Conservation (phyloP, 2,113 vertebrate species). For the Herpetotheres cachinnans region DNA sequence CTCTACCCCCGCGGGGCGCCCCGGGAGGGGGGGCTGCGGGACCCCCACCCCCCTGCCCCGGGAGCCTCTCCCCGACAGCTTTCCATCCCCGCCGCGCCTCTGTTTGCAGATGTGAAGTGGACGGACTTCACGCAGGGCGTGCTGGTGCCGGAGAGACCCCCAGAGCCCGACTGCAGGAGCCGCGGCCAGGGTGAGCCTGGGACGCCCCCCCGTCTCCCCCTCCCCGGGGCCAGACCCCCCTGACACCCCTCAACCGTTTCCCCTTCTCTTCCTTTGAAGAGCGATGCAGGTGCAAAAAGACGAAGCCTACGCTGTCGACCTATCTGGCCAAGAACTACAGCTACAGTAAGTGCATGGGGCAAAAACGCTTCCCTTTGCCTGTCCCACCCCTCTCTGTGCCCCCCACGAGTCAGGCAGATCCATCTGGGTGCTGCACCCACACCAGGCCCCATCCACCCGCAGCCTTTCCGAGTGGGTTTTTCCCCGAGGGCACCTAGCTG, state of each 20-base stretch:
- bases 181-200: slow-evolving; percentile 71
- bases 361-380: not conserved
- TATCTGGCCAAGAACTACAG: slow-evolving; percentile 84
- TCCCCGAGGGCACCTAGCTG: fast-evolving
- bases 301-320: slow-evolving; percentile 77
- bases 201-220: not conserved
- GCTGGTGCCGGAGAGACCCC: slow-evolving; percentile 69
- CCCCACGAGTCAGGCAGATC: not conserved
- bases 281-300: slow-evolving; percentile 80
- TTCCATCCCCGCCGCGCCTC: not conserved
- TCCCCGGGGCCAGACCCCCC: not conserved
- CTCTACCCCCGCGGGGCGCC: not conserved
- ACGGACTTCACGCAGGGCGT: slow-evolving; percentile 77
- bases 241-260: not conserved
- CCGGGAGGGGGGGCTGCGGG: not conserved
- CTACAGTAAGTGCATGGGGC: slow-evolving; percentile 74
- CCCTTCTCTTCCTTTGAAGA: slow-evolving; percentile 63
- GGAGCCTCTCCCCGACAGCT: not conserved
- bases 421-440: not conserved
- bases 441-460: not conserved
- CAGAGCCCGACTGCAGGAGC: slow-evolving; percentile 70
- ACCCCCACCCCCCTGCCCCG: not conserved
- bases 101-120: slow-evolving; percentile 76
- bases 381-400: not conserved
- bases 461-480: not conserved